Base-by-base conservation (phyloP, 2,797 vertebrate species). In the Thaleichthys pacificus region DNA sequence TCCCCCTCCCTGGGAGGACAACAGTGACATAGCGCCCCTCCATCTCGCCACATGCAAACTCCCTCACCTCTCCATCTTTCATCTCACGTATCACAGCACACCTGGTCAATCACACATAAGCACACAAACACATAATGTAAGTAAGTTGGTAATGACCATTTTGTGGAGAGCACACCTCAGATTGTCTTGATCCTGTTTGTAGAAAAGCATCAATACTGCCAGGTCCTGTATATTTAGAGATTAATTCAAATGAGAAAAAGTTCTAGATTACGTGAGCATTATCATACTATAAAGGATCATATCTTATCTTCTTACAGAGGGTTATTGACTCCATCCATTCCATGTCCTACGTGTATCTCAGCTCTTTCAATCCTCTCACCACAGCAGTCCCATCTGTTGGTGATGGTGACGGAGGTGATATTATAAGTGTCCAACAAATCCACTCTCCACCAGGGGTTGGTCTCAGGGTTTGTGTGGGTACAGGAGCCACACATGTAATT, bases 401-500 rank as follows among this genome's bases (percentile, higher is more conserved):
- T 80, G 22, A 92, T 62, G 1, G 67, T 82, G 1, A 92, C 73
- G n/a, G 81, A 69, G 57, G 80, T 82, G 22, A 92, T 79, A 78
- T 71, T 89, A 15, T 88, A 81, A 0, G 32, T 79, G 58, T 64
- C 81, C 28, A 77, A 38, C 8, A 91, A 79, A 58, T 91, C 83
- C 72, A 92, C 71, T 21, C 88, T 76, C 91, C 91, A 92, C 91
- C 91, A 91, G 67, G 91, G 77, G 11, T 2, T 65, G 0, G 70
- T 1, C 0, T 78, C 17, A 0, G 0, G 0, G 0, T 0, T 0
- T 0, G 89, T 91, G 71, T 76, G 69, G 5, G 6, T 5, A 35
- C 90, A 91, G 22, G 88, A 78, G 0, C 26, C 78, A n/a, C 21
- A 1, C n/a, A 0, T 0, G 0, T 0, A 82, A 15, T 71, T 0